Evolutionary conservation across 2,888 invertebrate species (phyloP), one percentile per base, ranked within the genome.

Genomic region (Drosophila cognata): DNA sequence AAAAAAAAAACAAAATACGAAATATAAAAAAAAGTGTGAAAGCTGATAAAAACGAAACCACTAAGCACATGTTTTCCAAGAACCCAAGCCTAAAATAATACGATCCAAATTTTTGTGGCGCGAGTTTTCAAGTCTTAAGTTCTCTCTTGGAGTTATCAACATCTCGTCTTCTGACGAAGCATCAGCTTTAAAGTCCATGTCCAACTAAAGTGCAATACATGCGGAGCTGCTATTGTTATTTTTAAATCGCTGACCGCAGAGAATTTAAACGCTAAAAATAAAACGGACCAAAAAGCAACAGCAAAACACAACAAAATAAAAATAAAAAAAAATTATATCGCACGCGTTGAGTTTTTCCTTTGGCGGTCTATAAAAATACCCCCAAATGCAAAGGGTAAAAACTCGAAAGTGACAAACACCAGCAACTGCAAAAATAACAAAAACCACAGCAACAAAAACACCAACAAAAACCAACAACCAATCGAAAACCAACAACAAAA

Each of bases 231-330:
- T 81, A 52, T 69, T 87, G 88, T 85, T 86, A 86, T 86, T 88
- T 86, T 72, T 89, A 86, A 89, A 82, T 61, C 68, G 88, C 90
- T 86, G 85, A 86, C 88, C 85, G 85, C 85, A 88, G 80, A 87
- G 77, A 68, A 77, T 80, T 73, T 67, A 53, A 56, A 69, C 56
- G 73, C 88, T 89, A 82, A 70, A 86, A 89, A 89, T 86, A 82
- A 77, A 82, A 74, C 84, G 70, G 81, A 88, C 82, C 70, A 83
- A 70, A 70, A 72, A 71, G 67, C 21, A 53, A 65, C 71, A 66
- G 58, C 46, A 69, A 62, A 68, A 50, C 29, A 61, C 56, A 68
- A 59, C 63, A 67, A 62, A 74, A 70, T 62, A 62, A 46, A 83
- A 71, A 68, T 51, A 71, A 64, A 82, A 83, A 70, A 64, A 82